Percentiles rank a stretch among this genome's conserved stretches.
Evolutionary conservation across 2,888 invertebrate genomes (phyloP).

Genomic region (Napeogenes sylphis): DNA sequence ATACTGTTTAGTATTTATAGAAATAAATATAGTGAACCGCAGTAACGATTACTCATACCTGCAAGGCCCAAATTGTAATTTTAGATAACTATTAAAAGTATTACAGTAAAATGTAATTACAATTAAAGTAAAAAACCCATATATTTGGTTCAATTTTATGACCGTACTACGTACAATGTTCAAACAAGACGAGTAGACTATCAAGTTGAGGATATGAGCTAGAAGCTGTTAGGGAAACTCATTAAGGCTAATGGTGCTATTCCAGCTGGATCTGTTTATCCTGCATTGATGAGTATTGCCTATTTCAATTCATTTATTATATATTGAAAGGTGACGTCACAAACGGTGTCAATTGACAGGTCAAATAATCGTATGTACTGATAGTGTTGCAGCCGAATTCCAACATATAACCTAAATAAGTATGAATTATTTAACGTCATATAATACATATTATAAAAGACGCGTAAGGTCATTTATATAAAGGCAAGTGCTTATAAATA

Average conservation of each 20-base stretch:
- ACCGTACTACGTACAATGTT: no score
- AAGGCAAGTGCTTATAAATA: not conserved
- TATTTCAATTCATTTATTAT: not conserved
- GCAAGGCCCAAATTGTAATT: conserved; percentile 51
- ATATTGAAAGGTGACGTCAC: conserved; percentile 32
- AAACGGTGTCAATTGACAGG: conserved; percentile 62
- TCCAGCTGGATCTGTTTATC: no score
- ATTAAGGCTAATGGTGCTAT: no score
- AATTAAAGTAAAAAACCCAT: not conserved
- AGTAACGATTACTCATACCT: no score
- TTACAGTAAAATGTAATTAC: conserved; percentile 8
- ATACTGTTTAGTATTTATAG: no score
- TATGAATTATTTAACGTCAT: not conserved
- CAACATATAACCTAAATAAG: not conserved
- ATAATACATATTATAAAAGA: not conserved
- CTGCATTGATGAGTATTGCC: no score
- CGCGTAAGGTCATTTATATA: not conserved
- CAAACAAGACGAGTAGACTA: no score
- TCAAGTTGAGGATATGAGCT: no score
- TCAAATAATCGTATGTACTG: conserved; percentile 36
- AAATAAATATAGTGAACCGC: no score
- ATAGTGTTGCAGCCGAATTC: conserved; percentile 36
- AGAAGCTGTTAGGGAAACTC: no score
- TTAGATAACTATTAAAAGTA: conserved; percentile 62
- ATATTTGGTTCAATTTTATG: no score